Evolutionary conservation across 2,888 invertebrate species (phyloP).

Genomic region (Sinodicranocentrus sp.): DNA sequence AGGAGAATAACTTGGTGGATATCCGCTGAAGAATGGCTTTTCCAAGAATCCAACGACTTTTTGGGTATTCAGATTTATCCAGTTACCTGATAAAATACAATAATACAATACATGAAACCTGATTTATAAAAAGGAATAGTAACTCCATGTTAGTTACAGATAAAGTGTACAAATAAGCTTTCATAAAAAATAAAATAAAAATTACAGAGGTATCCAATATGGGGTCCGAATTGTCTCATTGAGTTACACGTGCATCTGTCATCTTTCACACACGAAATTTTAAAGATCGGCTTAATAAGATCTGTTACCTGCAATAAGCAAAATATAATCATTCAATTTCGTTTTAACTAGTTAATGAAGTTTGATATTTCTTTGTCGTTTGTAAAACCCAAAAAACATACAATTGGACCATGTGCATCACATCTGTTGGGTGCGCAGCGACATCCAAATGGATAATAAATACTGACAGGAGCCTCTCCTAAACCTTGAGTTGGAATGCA

Average conservation of each 20-base stretch:
- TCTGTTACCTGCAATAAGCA: not conserved
- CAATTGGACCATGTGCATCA: slow-evolving; percentile 27
- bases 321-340: slow-evolving; percentile 1
- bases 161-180: no score
- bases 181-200: no score
- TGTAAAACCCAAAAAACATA: slow-evolving; percentile 21
- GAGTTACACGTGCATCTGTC: slow-evolving; percentile 34
- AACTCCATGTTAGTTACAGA: no score
- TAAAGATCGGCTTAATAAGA: slow-evolving; percentile 18
- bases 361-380: not conserved
- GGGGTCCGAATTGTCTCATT: not conserved
- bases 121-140: no score
- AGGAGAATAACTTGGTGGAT: slow-evolving; percentile 24
- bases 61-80: slow-evolving; percentile 39
- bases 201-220: slow-evolving; percentile 33
- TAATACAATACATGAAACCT: no score
- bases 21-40: not conserved
- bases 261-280: slow-evolving; percentile 20
- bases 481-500: slow-evolving; percentile 34
- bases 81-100: no score
- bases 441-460: slow-evolving; percentile 49
- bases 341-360: no score
- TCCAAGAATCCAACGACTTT: no score
- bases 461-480: slow-evolving; percentile 24
- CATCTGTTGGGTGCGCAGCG: slow-evolving; percentile 22